Base-by-base conservation (phyloP, 2,797 vertebrate genomes). In the Molossus alvarezi region DNA sequence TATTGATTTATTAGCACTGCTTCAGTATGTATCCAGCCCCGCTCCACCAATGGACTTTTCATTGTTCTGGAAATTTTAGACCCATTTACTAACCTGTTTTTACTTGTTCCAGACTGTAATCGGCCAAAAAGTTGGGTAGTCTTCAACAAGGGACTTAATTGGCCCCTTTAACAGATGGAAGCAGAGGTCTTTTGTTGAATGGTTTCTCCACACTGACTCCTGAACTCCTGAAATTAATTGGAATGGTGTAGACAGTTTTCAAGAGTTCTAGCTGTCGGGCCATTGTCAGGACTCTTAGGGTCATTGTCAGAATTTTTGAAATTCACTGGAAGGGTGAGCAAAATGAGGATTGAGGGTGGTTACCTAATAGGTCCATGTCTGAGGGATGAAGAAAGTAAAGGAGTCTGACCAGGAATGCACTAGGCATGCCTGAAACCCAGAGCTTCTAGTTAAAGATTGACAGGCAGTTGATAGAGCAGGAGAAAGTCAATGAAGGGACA, bases 51-150 rank as follows among this genome's bases (percentile, higher is more conserved):
- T 53, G 29, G 29, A 27, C 41, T 86, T 90, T 41, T 80, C 80
- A 53, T 73, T 71, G 51, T 89, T 58, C 77, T 92, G 41, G 60
- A 82, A 41, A 95, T 86, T 64, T 95, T 62, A 89, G 58, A 67
- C 6, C 65, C 73, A 51, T 81, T 81, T 81, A 41, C 55, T 88
- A 45, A 55, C 17, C 57, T 77, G 37, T 73, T 90, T 77, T 65
- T 79, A 60, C 25, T 33, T 53, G 57, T 67, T 6, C n/a, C 12
- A 41, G 37, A 48, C 41, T 88, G 45, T 37, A 81, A 62, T 4
- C 73, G 89, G 53, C 45, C 9, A 85, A 60, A n/a, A 71, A 82
- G 12, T 53, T 71, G 51, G 29, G 11, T 64, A 15, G 37, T 64
- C 62, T 82, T 82, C 25, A 77, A 51, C 1, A 71, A 67, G 69